A percentile compares a stretch with the other conserved stretches of the same genome.
Evolutionary conservation across 92 coral and sea anemone genomes (phyloP).

Genomic region (Heteractis magnifica): DNA sequence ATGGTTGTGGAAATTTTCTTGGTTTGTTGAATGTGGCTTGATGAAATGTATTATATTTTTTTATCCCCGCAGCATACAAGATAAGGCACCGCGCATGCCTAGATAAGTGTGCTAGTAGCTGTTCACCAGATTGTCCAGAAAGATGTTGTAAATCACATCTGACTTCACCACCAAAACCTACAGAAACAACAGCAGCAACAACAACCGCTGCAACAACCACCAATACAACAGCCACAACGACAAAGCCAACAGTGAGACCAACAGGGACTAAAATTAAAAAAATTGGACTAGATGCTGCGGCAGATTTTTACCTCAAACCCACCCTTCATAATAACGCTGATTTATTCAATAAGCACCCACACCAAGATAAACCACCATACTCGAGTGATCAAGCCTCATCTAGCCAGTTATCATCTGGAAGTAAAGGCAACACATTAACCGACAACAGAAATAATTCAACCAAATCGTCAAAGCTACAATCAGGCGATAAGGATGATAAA

Average conservation of each 20-base stretch:
- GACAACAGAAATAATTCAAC: background rate
- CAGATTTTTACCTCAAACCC: constrained; percentile 28
- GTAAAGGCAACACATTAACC: background rate
- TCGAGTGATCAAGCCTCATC: background rate
- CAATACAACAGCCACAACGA: background rate
- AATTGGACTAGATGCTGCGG: constrained; percentile 4
- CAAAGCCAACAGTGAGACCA: constrained; percentile 5
- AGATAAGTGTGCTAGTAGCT: constrained; percentile 41
- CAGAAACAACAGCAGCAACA: background rate
- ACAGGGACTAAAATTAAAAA: background rate
- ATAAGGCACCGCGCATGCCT: constrained; percentile 67
- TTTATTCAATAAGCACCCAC: constrained; percentile 10
- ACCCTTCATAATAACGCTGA: constrained; percentile 10
- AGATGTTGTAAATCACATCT: constrained; percentile 30
- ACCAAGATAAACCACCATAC: background rate
- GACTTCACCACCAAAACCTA: background rate
- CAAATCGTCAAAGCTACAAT: background rate
- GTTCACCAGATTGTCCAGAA: constrained; percentile 49
- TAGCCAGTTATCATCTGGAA: background rate
- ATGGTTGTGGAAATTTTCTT: background rate
- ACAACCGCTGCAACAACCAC: constrained; percentile 1
- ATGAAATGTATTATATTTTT: background rate
- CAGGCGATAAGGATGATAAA: background rate
- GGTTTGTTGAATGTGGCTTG: too few species aligned
- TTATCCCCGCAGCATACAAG: constrained; percentile 55